Evolutionary conservation across 2,888 invertebrate species (phyloP), one percentile per base, ranked within the genome.

Genomic region (Coleophora deauratella): DNA sequence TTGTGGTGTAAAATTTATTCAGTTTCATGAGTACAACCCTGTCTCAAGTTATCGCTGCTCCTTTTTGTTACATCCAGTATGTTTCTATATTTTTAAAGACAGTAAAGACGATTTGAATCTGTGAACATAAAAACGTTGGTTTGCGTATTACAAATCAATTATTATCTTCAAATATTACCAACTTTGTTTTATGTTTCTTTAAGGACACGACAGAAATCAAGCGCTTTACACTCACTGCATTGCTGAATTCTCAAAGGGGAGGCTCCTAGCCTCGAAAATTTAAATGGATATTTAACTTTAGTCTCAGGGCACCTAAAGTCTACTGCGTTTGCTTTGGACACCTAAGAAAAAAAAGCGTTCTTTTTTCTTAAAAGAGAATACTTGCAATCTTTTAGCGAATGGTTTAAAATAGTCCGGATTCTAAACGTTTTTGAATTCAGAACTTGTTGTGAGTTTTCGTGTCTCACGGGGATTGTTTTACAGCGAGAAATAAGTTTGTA

Each of bases 211-310:
- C 21, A 21, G 6, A 21, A 46, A 47, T 54, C 55, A 56, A 61
- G 61, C 60, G 63, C 59, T 63, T 61, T 66, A 65, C 57, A 55
- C 21, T 50, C 56, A 73, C 73, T 79, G 72, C 74, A 77, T 59
- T 71, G 78, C 76, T 75, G 60, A 50, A 55, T 60, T 66, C 77
- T 72, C 80, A 7, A 1, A 39, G 55, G 63, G 64, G 54, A 55
- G 55, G 44, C 49, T 47, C 50, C 55, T 59, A 62, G 70, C 73
- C 66, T 72, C 74, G 76, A 79, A 78, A 79, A 82, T 82, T 81
- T 84, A 84, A 84, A 84, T 81, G 80, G 82, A 82, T 84, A 84
- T 81, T 82, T 80, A 84, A 84, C 79, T 81, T 82, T 72, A 77
- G 76, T 80, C 80, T 81, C 77, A 70, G 72, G 73, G 67, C 77